Evolutionary conservation across 2,888 invertebrate species (phyloP).

Genomic region (Mantis religiosa): DNA sequence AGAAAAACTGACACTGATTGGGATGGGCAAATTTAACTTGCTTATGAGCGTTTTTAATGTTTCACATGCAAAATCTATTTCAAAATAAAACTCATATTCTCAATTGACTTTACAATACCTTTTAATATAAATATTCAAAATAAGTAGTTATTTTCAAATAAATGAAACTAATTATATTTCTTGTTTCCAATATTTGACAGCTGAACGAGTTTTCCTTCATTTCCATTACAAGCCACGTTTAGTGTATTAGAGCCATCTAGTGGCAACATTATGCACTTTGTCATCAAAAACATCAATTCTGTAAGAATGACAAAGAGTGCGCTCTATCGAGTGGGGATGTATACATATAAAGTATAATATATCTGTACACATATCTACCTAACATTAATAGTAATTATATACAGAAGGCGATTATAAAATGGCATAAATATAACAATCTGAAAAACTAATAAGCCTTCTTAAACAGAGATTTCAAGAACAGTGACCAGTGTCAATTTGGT

Average conservation of each 20-base stretch:
- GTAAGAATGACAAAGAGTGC: no score
- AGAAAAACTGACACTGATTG: not conserved
- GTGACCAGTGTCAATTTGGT: no score
- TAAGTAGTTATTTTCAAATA: not conserved
- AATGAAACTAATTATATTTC: not conserved
- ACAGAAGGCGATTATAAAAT: no score
- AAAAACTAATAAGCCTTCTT: no score
- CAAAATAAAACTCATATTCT: not conserved
- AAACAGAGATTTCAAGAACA: no score
- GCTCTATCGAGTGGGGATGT: no score
- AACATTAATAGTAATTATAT: no score
- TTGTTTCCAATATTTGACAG: constrained; percentile 11
- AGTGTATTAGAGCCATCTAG: constrained; percentile 14
- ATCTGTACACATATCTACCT: no score
- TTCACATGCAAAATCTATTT: not conserved
- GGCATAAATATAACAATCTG: no score
- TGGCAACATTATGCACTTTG: not conserved
- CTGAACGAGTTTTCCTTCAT: constrained; percentile 1
- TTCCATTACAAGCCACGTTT: constrained; percentile 14
- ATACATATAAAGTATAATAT: no score
- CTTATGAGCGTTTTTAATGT: not conserved
- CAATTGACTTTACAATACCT: not conserved
- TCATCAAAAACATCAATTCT: not conserved
- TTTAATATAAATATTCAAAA: not conserved
- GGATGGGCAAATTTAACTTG: not conserved